Evolutionary conservation across 2,888 invertebrate genomes (phyloP).

Genomic region (Gastracanthus pulcherrimus): DNA sequence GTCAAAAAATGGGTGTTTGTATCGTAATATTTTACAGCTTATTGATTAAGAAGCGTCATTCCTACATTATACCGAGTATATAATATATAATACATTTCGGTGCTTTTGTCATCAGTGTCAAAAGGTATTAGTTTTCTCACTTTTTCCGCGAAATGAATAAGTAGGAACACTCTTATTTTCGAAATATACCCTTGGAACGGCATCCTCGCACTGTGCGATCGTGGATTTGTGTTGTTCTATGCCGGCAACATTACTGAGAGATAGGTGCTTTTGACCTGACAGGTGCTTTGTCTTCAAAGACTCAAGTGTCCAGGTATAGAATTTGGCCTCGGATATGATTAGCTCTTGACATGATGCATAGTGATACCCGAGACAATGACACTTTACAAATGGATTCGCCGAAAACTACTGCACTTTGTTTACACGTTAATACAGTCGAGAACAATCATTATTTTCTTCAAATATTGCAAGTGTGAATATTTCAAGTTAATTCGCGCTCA

Average conservation of each 20-base stretch:
- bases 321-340: neutral
- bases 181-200: neutral
- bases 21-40: no score
- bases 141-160: neutral
- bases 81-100: neutral
- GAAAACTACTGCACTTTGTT: neutral
- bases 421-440: neutral
- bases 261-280: neutral
- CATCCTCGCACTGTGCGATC: no score
- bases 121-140: neutral
- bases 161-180: neutral
- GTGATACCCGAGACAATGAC: no score
- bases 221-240: neutral
- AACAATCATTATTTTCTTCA: neutral
- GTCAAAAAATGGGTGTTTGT: no score
- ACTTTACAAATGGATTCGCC: neutral
- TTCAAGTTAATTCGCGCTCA: neutral
- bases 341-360: no score
- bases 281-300: slow-evolving; percentile 15
- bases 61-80: neutral
- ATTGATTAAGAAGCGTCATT: neutral
- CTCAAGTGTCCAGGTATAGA: neutral
- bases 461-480: neutral
- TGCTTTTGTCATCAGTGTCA: neutral
- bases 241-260: neutral